Evolutionary conservation across 1,140 invertebrate species (phyloP), one percentile per base, ranked within the genome.

Genomic region (Trachymyrmex septentrionalis): DNA sequence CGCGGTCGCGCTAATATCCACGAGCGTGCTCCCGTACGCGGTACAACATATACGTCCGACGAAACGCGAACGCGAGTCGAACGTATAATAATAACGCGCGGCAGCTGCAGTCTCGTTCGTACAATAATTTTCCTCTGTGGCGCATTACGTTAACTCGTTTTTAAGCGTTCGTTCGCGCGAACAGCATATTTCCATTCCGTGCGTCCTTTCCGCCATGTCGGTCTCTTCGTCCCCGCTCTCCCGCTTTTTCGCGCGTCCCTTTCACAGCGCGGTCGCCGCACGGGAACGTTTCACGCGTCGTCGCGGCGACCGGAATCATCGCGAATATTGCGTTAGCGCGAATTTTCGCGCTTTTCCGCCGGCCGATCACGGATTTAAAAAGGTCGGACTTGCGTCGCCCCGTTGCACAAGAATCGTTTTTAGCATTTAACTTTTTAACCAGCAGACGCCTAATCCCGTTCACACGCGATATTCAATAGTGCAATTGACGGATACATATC

Each of bases 51-150:
- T 88, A 87, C 86, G 63, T 61, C 78, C 38, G 38, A 81, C 85
- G 38, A n/a, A n/a, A n/a, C n/a, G n/a, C n/a, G n/a, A 48, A 30
- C 85, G 59, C 48, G 77, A 67, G 77, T 86, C 87, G 85, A 86
- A 88, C 55, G 87, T 85, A n/a, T n/a, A n/a, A n/a, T n/a, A 84
- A 87, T 88, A 88, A 87, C 86, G 73, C 7, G 80, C 86, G 78
- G 64, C 86, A 85, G 87, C 78, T 87, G 78, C 64, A 69, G 71
- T 24, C 67, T 44, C 63, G 87, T 53, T 44, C 78, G 86, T 86
- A 86, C 88, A 86, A 89, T 89, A 88, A 89, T 89, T 88, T 86
- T 75, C 55, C 85, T 69, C 64, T n/a, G 48, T 50, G 82, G 75
- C 34, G 66, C 82, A 80, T 89, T 80, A 86, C 87, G 69, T 64